phyloP scores from a whole-genome alignment of 2,797 vertebrate genomes.

The Phoeniculus purpureus region DNA sequence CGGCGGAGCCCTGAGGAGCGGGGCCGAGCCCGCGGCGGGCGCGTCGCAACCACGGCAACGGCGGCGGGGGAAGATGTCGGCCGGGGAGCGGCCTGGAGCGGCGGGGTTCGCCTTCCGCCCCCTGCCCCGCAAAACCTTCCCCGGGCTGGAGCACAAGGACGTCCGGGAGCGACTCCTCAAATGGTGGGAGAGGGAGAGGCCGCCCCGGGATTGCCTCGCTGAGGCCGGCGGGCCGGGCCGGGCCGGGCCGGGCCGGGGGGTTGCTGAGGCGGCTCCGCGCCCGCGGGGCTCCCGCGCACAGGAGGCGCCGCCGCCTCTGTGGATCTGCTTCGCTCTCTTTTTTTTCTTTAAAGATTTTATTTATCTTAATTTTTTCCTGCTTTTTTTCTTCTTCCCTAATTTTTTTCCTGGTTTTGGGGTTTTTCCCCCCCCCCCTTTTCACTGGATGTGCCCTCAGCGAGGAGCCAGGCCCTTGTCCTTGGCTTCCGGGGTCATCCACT shows the following conservation, averaged over 20 bases:
- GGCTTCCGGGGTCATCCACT: too few relatives aligned
- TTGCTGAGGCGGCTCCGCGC: background rate
- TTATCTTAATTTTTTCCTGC: too few relatives aligned
- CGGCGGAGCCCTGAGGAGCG: background rate
- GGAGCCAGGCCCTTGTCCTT: too few relatives aligned
- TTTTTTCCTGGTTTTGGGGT: too few relatives aligned
- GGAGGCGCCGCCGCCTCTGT: too few relatives aligned
- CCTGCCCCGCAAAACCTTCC: conserved; percentile 71
- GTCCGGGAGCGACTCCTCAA: conserved; percentile 69
- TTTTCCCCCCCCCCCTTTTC: too few relatives aligned
- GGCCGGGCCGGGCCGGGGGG: background rate
- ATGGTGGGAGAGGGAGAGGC: conserved; percentile 69
- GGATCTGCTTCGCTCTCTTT: too few relatives aligned
- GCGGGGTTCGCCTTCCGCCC: conserved; percentile 55
- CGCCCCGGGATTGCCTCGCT: background rate
- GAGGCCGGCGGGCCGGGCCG: background rate
- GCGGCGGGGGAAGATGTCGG: conserved; percentile 37
- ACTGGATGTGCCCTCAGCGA: too few relatives aligned
- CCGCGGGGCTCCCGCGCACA: background rate
- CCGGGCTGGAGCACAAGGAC: conserved; percentile 55
- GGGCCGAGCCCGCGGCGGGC: background rate
- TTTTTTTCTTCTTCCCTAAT: too few relatives aligned
- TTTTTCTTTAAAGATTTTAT: too few relatives aligned
- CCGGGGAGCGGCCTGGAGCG: background rate
- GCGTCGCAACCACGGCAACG: background rate